Conservation (phyloP, 2,888 invertebrate genomes). For the Plemyria rubiginata region DNA sequence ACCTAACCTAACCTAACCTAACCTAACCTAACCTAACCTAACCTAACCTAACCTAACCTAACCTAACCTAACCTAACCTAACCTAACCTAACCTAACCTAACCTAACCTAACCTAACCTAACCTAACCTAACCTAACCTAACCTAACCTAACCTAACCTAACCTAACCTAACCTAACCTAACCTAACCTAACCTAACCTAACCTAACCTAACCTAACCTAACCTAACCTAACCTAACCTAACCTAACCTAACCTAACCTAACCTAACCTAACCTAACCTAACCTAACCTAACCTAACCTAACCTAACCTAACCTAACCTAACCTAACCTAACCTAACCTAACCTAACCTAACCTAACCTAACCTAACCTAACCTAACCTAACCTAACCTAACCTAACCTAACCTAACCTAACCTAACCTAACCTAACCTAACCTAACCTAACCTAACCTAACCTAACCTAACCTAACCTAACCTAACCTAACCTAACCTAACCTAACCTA, state of each 20-base stretch:
- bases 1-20: slow-evolving; percentile 37
- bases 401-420: slow-evolving; percentile 37
- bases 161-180: slow-evolving; percentile 34
- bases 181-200: slow-evolving; percentile 29
- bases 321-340: slow-evolving; percentile 28
- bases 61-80: slow-evolving; percentile 28
- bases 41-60: slow-evolving; percentile 32
- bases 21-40: slow-evolving; percentile 35
- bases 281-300: slow-evolving; percentile 37
- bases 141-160: slow-evolving; percentile 26
- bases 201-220: slow-evolving; percentile 31
- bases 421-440: slow-evolving; percentile 36
- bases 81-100: slow-evolving; percentile 29
- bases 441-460: slow-evolving; percentile 40
- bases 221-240: slow-evolving; percentile 33
- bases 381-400: slow-evolving; percentile 34
- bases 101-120: slow-evolving; percentile 31
- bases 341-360: slow-evolving; percentile 33
- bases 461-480: slow-evolving; percentile 34
- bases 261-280: slow-evolving; percentile 39
- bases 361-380: slow-evolving; percentile 32
- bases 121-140: slow-evolving; percentile 24
- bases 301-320: slow-evolving; percentile 34
- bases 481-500: slow-evolving; percentile 29
- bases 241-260: slow-evolving; percentile 32